A percentile compares a stretch with the other conserved stretches of the same genome.
Conservation (phyloP, 2,113 vertebrate genomes). For the Sporophila hypoxantha region DNA sequence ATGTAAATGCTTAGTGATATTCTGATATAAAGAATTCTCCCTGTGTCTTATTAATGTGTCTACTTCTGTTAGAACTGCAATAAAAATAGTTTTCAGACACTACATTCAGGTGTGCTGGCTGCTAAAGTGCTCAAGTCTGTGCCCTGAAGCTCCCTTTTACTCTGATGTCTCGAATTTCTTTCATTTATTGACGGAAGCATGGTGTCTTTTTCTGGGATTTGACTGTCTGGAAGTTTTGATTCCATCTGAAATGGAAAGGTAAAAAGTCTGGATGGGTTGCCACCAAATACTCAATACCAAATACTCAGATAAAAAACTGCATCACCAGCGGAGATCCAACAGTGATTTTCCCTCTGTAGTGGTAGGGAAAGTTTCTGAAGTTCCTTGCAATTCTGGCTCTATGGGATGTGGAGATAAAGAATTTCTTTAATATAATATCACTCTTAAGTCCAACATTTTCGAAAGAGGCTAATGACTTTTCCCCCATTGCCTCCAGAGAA, state of each 20-base stretch:
- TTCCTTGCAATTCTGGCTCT: background rate
- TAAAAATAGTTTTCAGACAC: background rate
- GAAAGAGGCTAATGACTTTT: background rate
- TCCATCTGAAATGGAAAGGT: background rate
- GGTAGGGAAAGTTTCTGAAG: background rate
- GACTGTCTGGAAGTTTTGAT: background rate
- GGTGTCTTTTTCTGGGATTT: background rate
- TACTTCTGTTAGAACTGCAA: background rate
- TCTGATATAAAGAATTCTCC: background rate
- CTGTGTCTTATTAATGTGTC: background rate
- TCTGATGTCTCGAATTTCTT: background rate
- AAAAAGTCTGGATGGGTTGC: background rate
- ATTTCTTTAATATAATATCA: background rate
- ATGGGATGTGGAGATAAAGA: background rate
- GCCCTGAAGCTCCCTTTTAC: background rate
- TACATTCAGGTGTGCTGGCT: background rate
- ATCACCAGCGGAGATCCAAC: accelerated
- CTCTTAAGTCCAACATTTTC: background rate
- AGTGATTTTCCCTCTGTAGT: background rate
- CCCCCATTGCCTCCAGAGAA: background rate
- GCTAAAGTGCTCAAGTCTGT: background rate
- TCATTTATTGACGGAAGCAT: background rate
- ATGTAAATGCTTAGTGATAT: background rate
- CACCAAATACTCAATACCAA: background rate
- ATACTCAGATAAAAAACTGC: background rate